Evolutionary conservation across 2,797 vertebrate genomes (phyloP).

Genomic region (Acanthiza pusilla): DNA sequence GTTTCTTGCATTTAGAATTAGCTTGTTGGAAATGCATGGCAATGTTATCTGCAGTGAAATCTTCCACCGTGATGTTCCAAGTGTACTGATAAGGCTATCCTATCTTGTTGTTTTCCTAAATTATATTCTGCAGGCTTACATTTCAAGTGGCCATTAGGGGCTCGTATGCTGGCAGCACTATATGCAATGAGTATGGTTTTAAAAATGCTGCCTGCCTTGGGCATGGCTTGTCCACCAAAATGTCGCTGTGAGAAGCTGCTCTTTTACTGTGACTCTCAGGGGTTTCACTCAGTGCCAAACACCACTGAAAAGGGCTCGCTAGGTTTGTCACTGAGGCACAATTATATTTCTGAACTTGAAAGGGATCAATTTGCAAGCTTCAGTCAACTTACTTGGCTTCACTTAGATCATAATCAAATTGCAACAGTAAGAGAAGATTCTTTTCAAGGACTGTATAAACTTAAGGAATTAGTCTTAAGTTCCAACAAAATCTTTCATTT

Average conservation of each 20-base stretch:
- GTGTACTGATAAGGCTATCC: constrained; percentile 75
- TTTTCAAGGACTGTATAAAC: constrained; percentile 99
- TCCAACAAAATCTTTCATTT: constrained; percentile 99
- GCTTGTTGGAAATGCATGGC: constrained; percentile 73
- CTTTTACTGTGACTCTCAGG: constrained; percentile 99
- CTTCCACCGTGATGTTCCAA: constrained; percentile 70
- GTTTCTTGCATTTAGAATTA: constrained; percentile 61
- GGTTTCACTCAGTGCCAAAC: constrained; percentile 95
- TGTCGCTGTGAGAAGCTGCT: constrained; percentile 99
- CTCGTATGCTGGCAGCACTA: constrained; percentile 96
- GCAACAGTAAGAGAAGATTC: constrained; percentile 94
- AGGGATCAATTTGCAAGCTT: constrained; percentile 98
- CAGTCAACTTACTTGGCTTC: constrained; percentile 97
- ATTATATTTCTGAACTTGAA: constrained; percentile 93
- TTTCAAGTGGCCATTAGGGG: constrained; percentile 99
- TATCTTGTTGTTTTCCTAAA: constrained; percentile 82
- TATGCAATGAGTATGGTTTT: constrained; percentile 98
- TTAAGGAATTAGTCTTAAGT: constrained; percentile 98
- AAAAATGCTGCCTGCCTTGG: constrained; percentile 94
- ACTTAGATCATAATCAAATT: constrained; percentile 99
- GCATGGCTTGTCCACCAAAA: constrained; percentile 99
- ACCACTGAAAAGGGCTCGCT: constrained; percentile 95
- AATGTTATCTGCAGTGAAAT: constrained; percentile 74
- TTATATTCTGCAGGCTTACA: constrained; percentile 96
- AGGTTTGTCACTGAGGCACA: constrained; percentile 98